A percentile compares a stretch with the other conserved stretches of the same genome.
Conservation (phyloP, 2,797 vertebrate genomes). For the Epinephelus coioides region DNA sequence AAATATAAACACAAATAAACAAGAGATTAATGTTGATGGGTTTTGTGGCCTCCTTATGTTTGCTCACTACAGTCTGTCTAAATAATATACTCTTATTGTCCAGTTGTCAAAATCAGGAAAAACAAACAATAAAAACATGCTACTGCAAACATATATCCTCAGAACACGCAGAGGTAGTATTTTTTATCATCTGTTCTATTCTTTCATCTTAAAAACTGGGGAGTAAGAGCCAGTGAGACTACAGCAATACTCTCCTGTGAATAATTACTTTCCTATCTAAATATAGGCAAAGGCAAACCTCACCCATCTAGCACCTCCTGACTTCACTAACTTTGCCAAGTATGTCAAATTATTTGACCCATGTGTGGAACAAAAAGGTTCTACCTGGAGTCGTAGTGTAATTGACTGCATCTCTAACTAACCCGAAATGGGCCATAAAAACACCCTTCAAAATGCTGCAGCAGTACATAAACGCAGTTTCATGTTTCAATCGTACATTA, state of each 20-base stretch:
- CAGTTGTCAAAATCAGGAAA: too few relatives aligned
- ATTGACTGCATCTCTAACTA: slow-evolving; percentile 48
- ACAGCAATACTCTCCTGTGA: slow-evolving; percentile 3
- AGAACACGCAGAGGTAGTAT: not conserved
- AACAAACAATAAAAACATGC: too few relatives aligned
- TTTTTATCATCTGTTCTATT: slow-evolving; percentile 21
- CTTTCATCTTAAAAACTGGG: not conserved
- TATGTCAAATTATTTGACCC: slow-evolving; percentile 39
- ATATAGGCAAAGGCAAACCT: slow-evolving; percentile 15
- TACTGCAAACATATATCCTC: too few relatives aligned
- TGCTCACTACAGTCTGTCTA: too few relatives aligned
- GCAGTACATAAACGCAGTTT: slow-evolving; percentile 53
- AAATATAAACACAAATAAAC: too few relatives aligned
- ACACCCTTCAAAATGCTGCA: slow-evolving; percentile 34
- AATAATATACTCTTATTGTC: too few relatives aligned
- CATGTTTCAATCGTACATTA: slow-evolving; percentile 54
- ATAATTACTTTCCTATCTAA: slow-evolving; percentile 15
- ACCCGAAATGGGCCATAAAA: slow-evolving; percentile 55
- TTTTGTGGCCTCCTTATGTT: too few relatives aligned
- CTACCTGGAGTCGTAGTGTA: slow-evolving; percentile 29
- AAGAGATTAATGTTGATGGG: too few relatives aligned
- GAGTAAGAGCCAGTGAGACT: not conserved
- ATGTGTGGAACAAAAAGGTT: slow-evolving; percentile 29
- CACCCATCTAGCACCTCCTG: not conserved
- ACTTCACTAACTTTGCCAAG: slow-evolving; percentile 21